phyloP scores from a whole-genome alignment of 2,113 vertebrate species.

The Grallaria varia region DNA sequence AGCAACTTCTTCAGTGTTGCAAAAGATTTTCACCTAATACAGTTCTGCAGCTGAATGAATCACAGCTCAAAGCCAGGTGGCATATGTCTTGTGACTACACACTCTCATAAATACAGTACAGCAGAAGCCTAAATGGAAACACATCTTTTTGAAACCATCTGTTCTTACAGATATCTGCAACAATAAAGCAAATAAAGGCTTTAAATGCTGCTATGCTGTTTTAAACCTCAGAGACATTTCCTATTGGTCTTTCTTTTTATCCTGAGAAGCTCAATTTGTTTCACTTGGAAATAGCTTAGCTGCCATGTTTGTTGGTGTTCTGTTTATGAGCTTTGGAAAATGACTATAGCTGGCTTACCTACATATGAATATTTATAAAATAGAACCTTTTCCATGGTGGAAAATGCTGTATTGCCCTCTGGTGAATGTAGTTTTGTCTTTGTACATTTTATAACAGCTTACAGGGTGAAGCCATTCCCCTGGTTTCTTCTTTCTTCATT shows the following conservation, averaged over 20 bases:
- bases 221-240: background rate
- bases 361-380: background rate
- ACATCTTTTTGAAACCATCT: conserved; percentile 50
- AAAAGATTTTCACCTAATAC: background rate
- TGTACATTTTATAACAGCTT: background rate
- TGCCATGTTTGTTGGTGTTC: conserved; percentile 1
- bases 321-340: background rate
- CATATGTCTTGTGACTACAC: conserved; percentile 40
- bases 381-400: background rate
- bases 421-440: background rate
- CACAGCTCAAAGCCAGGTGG: conserved; percentile 15
- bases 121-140: conserved; percentile 46
- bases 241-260: background rate
- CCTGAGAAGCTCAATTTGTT: background rate
- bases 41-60: background rate
- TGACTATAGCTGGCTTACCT: background rate
- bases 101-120: conserved; percentile 19
- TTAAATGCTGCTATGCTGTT: background rate
- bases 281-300: background rate
- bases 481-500: background rate
- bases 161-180: conserved; percentile 51
- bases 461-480: background rate
- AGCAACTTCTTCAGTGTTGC: background rate
- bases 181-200: conserved; percentile 38
- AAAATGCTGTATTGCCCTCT: background rate